Conservation (phyloP, 2,888 invertebrate species). For the Lasioglossum vierecki region DNA sequence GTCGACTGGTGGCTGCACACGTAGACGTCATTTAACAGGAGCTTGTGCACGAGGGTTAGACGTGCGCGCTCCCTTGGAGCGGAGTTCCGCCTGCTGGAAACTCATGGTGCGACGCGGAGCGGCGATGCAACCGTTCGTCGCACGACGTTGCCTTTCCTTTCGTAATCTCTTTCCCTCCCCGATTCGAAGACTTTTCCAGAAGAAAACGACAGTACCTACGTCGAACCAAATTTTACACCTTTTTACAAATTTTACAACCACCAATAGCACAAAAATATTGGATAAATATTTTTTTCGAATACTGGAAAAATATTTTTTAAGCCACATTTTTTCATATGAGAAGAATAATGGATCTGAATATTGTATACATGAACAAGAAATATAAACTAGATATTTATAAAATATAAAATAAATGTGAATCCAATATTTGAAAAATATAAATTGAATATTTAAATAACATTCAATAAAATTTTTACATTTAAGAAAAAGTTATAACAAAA, state of each 20-base stretch:
- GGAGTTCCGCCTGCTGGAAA: slow-evolving; percentile 80
- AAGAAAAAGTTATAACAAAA: no score
- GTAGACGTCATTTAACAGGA: slow-evolving; percentile 53
- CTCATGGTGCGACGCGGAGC: slow-evolving; percentile 62
- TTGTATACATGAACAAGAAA: no score
- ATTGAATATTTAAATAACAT: no score
- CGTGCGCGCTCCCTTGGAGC: slow-evolving; percentile 82
- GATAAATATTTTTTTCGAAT: no score
- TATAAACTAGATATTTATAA: no score
- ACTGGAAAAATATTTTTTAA: no score
- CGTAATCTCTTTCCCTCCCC: slow-evolving; percentile 55
- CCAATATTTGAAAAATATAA: no score
- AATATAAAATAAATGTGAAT: no score
- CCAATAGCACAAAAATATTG: no score
- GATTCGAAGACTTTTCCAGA: slow-evolving; percentile 48
- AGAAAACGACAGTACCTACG: slow-evolving; percentile 15
- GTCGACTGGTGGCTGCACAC: not conserved
- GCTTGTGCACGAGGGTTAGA: slow-evolving; percentile 63
- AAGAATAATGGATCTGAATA: no score
- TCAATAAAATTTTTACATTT: no score
- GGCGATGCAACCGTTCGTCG: slow-evolving; percentile 64
- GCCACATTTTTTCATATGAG: no score
- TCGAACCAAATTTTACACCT: not conserved
- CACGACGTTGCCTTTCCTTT: slow-evolving; percentile 61
- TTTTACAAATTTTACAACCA: not conserved